Evolutionary conservation across 2,888 invertebrate genomes (phyloP), one percentile per base, ranked within the genome.

Genomic region (Crioceris asparagi): DNA sequence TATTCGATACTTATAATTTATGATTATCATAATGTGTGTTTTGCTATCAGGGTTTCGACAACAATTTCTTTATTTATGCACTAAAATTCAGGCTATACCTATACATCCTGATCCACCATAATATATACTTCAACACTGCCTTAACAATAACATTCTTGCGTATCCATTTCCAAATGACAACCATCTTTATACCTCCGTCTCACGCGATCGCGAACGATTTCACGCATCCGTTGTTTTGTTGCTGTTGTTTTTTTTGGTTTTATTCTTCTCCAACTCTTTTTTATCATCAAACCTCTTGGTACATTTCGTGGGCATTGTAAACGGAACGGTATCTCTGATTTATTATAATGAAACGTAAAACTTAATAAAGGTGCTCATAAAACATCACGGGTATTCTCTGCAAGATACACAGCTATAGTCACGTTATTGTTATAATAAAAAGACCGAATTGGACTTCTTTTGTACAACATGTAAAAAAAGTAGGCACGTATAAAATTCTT

Each of bases 321-420:
- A 46, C 44, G 40, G 44, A 42, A 40, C 19, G 35, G 31, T 43
- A 40, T 37, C 39, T 37, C 47, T 48, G 50, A 52, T 52, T 50
- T 52, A 52, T 50, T 38, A 47, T 49, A 48, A 50, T 52, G 52
- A 52, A 52, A 52, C 44, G 48, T 52, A 52, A 52, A 50, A 52
- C 50, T 52, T 48, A 45, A 50, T 49, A 50, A 50, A 50, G 46
- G 44, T 35, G 46, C 39, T 41, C 49, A 47, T 52, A 50, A 52
- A 50, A 15, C 50, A 49, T 47, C 39, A 39, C 48, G 47, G 49
- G 51, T 46, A 51, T 49, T 48, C 51, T 45, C 43, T 35, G 39
- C 44, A 31, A 48, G 47, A 45, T 43, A 44, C 44, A 38, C 35
- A 4, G 44, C 44, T 48, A 42, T 43, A 47, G 45, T 49, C 46